These are phyloP conservation scores for Colletes gigas DNA, from an alignment of 1,140 invertebrate genomes.

Conservation along the genomic window DNA sequence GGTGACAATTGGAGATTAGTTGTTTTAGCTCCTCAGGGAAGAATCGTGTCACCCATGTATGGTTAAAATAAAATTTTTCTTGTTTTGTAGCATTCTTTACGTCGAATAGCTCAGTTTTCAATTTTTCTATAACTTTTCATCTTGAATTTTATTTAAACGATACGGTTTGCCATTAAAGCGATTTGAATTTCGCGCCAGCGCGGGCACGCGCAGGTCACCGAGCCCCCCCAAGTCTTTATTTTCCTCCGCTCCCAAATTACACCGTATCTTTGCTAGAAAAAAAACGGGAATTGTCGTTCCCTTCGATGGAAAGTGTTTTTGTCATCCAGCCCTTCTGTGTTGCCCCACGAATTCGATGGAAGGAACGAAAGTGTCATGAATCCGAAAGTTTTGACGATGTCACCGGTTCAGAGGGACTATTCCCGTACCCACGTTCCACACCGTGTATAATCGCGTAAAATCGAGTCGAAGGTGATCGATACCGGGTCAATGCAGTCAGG, in stretches of 20 bases:
- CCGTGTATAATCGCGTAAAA: conserved; percentile 70
- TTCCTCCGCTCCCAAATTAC: conserved; percentile 1
- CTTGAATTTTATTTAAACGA: too few relatives aligned
- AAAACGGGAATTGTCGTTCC: neutral
- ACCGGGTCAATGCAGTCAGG: conserved; percentile 53
- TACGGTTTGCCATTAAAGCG: too few relatives aligned
- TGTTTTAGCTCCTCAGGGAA: too few relatives aligned
- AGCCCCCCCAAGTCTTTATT: neutral
- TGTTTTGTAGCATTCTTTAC: too few relatives aligned
- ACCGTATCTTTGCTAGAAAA: neutral
- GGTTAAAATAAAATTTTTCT: too few relatives aligned
- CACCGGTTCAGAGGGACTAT: conserved; percentile 12
- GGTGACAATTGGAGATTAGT: too few relatives aligned
- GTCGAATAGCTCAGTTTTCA: too few relatives aligned
- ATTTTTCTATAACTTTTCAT: too few relatives aligned
- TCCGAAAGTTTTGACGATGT: conserved; percentile 58
- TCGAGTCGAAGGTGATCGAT: conserved; percentile 72
- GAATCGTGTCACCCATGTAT: too few relatives aligned
- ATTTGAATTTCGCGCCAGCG: too few relatives aligned
- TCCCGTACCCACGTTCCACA: conserved; percentile 27
- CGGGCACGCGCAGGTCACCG: neutral
- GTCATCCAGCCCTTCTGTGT: conserved; percentile 28
- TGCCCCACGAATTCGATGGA: conserved; percentile 21
- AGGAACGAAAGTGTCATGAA: conserved; percentile 64
- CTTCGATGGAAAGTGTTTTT: conserved; percentile 8